Evolutionary conservation across 2,113 vertebrate species (phyloP).

Genomic region (Anarhynchus alexandrinus): DNA sequence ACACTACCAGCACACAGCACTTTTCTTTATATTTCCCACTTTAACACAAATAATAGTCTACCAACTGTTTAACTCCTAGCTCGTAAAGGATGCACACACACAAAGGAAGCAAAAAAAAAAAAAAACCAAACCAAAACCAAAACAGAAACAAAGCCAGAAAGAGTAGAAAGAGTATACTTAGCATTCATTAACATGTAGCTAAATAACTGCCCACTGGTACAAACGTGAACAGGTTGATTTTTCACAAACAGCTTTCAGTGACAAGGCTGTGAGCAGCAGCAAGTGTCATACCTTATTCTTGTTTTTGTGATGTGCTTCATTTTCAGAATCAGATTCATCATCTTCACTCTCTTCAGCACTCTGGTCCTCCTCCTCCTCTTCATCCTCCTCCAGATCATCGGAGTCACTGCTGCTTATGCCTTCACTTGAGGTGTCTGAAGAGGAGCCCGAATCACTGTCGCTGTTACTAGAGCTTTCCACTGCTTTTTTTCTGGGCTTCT

Average conservation of each 20-base stretch:
- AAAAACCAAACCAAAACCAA: background rate
- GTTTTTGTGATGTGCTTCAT: slow-evolving; percentile 74
- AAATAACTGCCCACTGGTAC: background rate
- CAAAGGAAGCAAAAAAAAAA: background rate
- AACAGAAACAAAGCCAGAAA: background rate
- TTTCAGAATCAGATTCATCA: slow-evolving; percentile 86
- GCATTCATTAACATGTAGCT: background rate
- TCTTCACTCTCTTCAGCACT: slow-evolving; percentile 87
- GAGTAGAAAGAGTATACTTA: background rate
- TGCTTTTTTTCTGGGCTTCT: slow-evolving; percentile 84
- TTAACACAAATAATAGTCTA: background rate
- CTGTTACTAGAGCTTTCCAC: slow-evolving; percentile 88
- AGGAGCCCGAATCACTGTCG: slow-evolving; percentile 88
- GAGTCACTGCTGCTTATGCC: slow-evolving; percentile 88
- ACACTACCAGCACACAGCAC: background rate
- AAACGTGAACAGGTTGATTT: accelerated
- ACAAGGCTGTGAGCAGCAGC: background rate
- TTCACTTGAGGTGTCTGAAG: slow-evolving; percentile 89
- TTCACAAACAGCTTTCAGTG: background rate
- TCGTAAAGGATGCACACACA: accelerated
- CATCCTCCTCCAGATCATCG: slow-evolving; percentile 90
- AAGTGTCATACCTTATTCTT: slow-evolving; percentile 77
- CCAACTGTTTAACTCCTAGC: background rate
- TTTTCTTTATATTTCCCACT: background rate
- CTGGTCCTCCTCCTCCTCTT: slow-evolving; percentile 87